phyloP scores from a whole-genome alignment of 2,113 vertebrate genomes.

The Antechinus stuartii region DNA sequence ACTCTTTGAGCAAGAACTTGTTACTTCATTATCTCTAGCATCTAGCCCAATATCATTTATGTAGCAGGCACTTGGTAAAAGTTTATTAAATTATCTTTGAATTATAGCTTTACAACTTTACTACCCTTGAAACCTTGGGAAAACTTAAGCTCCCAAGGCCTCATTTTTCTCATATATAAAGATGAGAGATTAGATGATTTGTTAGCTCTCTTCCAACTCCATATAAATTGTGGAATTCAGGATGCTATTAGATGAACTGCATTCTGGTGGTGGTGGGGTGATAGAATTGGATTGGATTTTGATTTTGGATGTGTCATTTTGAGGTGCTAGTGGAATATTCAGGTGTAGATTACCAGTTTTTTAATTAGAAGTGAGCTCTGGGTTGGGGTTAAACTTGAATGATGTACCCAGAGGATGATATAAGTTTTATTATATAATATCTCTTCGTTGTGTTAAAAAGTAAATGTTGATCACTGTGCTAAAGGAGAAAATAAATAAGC shows the following conservation, averaged over 20 bases:
- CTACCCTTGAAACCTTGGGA: not conserved
- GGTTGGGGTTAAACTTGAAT: not conserved
- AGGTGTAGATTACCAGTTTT: not conserved
- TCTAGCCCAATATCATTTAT: not conserved
- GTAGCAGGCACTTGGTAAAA: not conserved
- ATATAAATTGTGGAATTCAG: not conserved
- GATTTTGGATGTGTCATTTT: not conserved
- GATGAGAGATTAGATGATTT: not conserved
- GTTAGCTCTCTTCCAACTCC: not conserved
- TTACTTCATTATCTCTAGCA: not conserved
- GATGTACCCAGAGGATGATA: not conserved
- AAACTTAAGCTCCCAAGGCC: not conserved
- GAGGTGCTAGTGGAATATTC: not conserved
- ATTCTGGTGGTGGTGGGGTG: not conserved
- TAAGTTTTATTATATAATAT: not conserved
- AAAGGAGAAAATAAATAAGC: too few relatives aligned
- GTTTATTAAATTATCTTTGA: not conserved
- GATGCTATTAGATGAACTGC: not conserved
- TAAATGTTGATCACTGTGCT: too few relatives aligned
- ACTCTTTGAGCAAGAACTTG: not conserved
- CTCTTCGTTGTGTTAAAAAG: not conserved
- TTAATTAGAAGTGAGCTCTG: not conserved
- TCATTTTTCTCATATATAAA: not conserved
- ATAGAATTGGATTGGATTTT: not conserved
- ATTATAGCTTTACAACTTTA: not conserved